Evolutionary conservation across 2,113 vertebrate species (phyloP), one percentile per base, ranked within the genome.

Genomic region (Drymodes brunneopygia): DNA sequence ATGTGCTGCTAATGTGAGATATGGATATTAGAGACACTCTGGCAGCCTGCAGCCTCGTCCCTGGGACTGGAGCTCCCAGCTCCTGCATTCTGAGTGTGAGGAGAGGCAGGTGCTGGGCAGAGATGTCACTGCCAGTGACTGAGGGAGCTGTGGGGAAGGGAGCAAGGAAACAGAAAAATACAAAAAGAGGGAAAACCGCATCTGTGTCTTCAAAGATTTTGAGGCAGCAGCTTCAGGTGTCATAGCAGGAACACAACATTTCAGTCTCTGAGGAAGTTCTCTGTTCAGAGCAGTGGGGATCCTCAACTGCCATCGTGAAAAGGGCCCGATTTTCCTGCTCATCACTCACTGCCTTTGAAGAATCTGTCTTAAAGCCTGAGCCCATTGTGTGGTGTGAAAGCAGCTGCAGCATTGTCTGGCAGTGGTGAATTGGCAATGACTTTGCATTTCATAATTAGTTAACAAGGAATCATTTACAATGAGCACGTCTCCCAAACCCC

Each of bases 371-470:
- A 27, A 40, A 81, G 51, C 21, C 85, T n/a, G n/a, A 89, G 85
- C 78, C 95, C 40, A 44, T 72, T 91, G 87, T 93, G 78, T 67
- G 0, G 1, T 64, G 6, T 12, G 69, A 85, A 84, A 87, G 93
- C 88, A 89, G 94, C 94, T 81, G 69, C 45, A 28, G 25, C 48
- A 19, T 79, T 72, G 91, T 87, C 83, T 95, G 60, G 81, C 4
- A 14, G 1, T 56, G 69, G 83, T 42, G 48, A 84, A 89, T 60
- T 81, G 89, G 81, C 89, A 91, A 10, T 75, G 95, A 84, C 73
- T 94, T 92, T 67, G 77, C 69, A 36, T 94, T 95, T 91, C 89
- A 44, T 89, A 94, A 88, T 90, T 70, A 83, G 80, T 28, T 92
- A 86, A 92, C 51, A 16, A 78, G 80, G 83, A 83, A 38, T 62